A percentile compares a stretch with the other conserved stretches of the same genome.
phyloP scores from a whole-genome alignment of 2,113 vertebrate genomes.

The Ptychochromis oligacanthus region DNA sequence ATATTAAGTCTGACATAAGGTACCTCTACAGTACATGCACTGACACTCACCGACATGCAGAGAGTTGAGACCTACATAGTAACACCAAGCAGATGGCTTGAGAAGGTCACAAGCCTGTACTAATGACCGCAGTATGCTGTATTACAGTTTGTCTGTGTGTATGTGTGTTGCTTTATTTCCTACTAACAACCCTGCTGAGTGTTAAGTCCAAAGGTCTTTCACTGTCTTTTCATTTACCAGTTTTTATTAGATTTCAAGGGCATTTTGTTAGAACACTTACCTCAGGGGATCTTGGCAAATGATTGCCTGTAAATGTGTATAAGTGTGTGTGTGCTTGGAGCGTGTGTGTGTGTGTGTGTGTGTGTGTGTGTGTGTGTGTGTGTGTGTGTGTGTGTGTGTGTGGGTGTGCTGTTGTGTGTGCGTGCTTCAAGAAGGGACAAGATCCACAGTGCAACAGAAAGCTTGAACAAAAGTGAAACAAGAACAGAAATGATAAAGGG shows the following conservation, averaged over 20 bases:
- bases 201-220: slow-evolving; percentile 48
- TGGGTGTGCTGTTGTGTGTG: too few relatives aligned
- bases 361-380: not conserved
- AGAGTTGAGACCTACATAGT: slow-evolving; percentile 45
- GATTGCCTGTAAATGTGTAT: slow-evolving; percentile 39
- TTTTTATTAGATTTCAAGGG: slow-evolving; percentile 73
- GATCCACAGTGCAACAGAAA: not conserved
- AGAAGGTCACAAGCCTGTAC: slow-evolving; percentile 62
- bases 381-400: too few relatives aligned
- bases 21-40: slow-evolving; percentile 47
- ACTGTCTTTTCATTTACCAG: slow-evolving; percentile 67
- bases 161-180: slow-evolving; percentile 35
- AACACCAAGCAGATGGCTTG: slow-evolving; percentile 69
- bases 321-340: not conserved
- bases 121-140: slow-evolving; percentile 50
- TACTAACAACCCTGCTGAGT: slow-evolving; percentile 49
- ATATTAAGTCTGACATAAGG: slow-evolving; percentile 55
- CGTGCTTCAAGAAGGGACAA: not conserved
- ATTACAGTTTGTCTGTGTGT: slow-evolving; percentile 33
- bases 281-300: slow-evolving; percentile 42
- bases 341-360: not conserved
- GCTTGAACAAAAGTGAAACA: slow-evolving; percentile 18
- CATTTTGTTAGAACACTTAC: slow-evolving; percentile 47
- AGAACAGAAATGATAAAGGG: slow-evolving; percentile 11
- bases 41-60: slow-evolving; percentile 43